Percentiles rank a stretch among this genome's conserved stretches.
Evolutionary conservation across 2,797 vertebrate genomes (phyloP).

Genomic region (Gila robusta): DNA sequence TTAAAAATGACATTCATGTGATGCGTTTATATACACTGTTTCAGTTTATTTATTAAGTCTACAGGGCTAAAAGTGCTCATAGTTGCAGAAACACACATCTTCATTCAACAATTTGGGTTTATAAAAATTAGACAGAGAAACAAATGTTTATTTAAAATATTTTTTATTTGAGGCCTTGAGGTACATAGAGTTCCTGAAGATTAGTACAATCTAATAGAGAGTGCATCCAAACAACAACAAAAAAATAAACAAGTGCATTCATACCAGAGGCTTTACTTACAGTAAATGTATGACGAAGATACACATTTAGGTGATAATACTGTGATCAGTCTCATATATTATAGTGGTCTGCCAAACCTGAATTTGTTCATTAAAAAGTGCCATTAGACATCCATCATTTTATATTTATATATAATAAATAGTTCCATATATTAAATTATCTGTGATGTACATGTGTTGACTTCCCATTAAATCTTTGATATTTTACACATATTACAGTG

Average conservation of each 20-base stretch:
- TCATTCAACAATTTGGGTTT: background rate
- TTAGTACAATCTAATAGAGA: constrained; percentile 8
- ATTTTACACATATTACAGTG: background rate
- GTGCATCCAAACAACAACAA: constrained; percentile 1
- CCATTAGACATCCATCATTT: background rate
- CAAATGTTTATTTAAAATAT: background rate
- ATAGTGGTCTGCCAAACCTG: background rate
- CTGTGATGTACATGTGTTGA: background rate
- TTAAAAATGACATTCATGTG: background rate
- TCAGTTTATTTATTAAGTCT: background rate
- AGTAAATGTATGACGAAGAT: background rate
- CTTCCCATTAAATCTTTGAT: background rate
- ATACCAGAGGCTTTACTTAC: background rate
- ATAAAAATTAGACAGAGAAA: background rate
- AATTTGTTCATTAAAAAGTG: background rate
- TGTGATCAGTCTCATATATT: background rate
- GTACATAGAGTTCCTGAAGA: constrained; percentile 32
- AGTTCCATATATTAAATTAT: background rate
- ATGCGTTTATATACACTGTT: background rate
- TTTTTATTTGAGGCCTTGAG: constrained; percentile 38
- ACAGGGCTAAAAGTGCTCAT: background rate
- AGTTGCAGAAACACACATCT: background rate
- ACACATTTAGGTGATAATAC: background rate
- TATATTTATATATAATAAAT: constrained; percentile 7
- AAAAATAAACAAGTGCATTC: background rate